These are phyloP conservation scores for Hydrotaea diabolus DNA, from an alignment of 2,888 invertebrate genomes.

Conservation along the genomic window DNA sequence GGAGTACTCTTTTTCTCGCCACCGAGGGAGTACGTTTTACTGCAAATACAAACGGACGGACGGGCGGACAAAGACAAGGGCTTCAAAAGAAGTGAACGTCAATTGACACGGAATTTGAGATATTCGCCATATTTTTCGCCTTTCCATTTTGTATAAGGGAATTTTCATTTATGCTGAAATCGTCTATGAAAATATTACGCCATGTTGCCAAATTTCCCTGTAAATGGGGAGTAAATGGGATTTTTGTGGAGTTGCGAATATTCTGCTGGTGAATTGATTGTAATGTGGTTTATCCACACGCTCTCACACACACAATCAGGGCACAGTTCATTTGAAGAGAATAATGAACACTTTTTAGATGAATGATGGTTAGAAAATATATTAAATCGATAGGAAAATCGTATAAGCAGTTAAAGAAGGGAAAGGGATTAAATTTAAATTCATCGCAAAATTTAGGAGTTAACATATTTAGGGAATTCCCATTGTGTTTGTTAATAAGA, in stretches of 20 bases:
- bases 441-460: no score
- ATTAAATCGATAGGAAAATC: no score
- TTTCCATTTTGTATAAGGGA: neutral
- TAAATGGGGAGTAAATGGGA: neutral
- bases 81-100: neutral
- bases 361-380: no score
- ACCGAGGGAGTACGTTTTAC: neutral
- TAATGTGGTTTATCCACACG: conserved; percentile 17
- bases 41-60: neutral
- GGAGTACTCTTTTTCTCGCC: no score
- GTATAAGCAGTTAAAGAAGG: no score
- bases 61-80: neutral
- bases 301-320: no score
- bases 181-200: neutral
- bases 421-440: no score
- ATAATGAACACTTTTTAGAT: no score
- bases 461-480: no score
- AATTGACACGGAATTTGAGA: conserved; percentile 14
- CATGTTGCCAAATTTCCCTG: conserved; percentile 20
- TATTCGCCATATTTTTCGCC: neutral
- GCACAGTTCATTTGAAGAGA: neutral
- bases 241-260: neutral
- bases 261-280: conserved; percentile 7
- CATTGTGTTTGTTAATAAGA: no score
- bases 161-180: neutral